Conservation (phyloP, 2,888 invertebrate genomes). For the Pilophorus perplexus region DNA sequence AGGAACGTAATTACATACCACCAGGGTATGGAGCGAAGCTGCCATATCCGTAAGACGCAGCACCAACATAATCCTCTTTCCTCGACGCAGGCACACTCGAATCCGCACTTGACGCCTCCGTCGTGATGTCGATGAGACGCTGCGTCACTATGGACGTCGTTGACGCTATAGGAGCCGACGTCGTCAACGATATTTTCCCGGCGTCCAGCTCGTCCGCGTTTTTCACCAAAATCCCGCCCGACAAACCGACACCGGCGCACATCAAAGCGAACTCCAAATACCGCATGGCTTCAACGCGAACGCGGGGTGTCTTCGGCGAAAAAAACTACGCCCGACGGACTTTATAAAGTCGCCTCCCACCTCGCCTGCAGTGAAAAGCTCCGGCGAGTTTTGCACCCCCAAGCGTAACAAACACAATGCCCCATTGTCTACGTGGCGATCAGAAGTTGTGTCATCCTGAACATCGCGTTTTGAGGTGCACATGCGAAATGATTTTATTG, state of each 20-base stretch:
- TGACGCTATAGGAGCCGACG: neutral
- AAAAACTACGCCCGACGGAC: no score
- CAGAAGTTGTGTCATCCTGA: neutral
- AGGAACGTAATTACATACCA: no score
- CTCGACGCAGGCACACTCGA: neutral
- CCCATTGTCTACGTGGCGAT: slow-evolving; percentile 16
- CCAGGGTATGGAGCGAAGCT: slow-evolving; percentile 15
- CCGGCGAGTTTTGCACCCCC: neutral
- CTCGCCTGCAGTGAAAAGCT: slow-evolving; percentile 5
- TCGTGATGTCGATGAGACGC: slow-evolving; percentile 13
- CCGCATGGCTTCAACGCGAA: slow-evolving; percentile 14
- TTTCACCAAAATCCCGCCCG: slow-evolving; percentile 18
- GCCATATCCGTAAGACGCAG: slow-evolving; percentile 31
- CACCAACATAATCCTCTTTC: slow-evolving; percentile 23
- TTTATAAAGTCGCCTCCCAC: slow-evolving; percentile 24
- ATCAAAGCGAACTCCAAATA: neutral
- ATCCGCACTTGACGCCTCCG: neutral
- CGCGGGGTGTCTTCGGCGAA: neutral
- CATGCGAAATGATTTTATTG: no score
- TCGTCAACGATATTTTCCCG: neutral
- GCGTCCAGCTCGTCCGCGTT: neutral
- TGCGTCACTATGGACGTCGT: neutral
- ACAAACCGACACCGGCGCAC: neutral
- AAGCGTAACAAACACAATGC: slow-evolving; percentile 27
- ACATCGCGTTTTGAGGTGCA: no score